Percentiles rank a stretch among this genome's conserved stretches.
phyloP scores from a whole-genome alignment of 2,888 invertebrate species.

The Slavum lentiscoides region DNA sequence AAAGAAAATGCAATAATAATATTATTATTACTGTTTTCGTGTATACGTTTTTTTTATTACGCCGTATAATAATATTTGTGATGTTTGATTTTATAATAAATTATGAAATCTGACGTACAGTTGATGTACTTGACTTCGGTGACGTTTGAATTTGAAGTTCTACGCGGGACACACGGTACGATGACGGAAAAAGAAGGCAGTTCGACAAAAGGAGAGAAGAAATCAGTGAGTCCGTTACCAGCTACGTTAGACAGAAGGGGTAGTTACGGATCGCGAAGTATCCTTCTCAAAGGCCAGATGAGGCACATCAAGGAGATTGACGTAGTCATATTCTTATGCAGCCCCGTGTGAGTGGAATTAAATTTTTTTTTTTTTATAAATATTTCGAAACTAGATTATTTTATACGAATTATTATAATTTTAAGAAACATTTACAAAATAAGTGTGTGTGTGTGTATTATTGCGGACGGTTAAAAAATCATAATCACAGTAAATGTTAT shows the following conservation, averaged over 20 bases:
- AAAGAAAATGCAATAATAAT: too few relatives aligned
- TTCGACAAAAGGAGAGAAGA: constrained; percentile 37
- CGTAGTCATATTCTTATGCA: constrained; percentile 81
- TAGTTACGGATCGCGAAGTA: constrained; percentile 71
- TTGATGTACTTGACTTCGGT: constrained; percentile 79
- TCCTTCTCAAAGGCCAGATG: constrained; percentile 85
- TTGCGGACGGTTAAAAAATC: too few relatives aligned
- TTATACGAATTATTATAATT: too few relatives aligned
- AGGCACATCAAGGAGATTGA: constrained; percentile 78
- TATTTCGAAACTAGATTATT: too few relatives aligned
- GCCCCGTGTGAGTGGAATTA: constrained; percentile 74
- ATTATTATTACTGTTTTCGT: too few relatives aligned
- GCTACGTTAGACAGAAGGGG: constrained; percentile 64
- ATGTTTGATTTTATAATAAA: too few relatives aligned
- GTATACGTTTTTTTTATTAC: too few relatives aligned
- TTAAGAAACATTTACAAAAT: too few relatives aligned
- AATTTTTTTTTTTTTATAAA: too few relatives aligned
- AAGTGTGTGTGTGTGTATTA: too few relatives aligned
- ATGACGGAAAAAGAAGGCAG: constrained; percentile 22
- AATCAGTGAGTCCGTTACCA: constrained; percentile 38
- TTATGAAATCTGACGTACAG: constrained; percentile 60
- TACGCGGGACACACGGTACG: constrained; percentile 60
- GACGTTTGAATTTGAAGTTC: constrained; percentile 80
- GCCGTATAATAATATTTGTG: too few relatives aligned
- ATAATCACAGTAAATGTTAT: too few relatives aligned